These are phyloP conservation scores for Cremastinae sp. DNA, from an alignment of 2,888 invertebrate genomes.

Conservation along the genomic window DNA sequence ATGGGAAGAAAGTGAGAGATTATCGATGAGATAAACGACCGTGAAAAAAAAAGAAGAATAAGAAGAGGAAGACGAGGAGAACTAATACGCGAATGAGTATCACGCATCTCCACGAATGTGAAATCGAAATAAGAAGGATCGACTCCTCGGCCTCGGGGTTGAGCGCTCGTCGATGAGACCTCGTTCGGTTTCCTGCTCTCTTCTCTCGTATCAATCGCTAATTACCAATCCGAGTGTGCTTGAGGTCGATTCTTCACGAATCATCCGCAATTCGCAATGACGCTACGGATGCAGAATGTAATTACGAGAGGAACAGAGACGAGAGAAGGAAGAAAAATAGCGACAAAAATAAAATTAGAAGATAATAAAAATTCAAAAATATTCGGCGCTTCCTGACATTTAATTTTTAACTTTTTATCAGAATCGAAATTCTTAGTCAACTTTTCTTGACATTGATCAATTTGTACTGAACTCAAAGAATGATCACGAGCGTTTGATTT, in stretches of 20 bases:
- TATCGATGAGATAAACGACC: not conserved
- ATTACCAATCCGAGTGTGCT: conserved; percentile 49
- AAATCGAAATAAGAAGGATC: conserved; percentile 23
- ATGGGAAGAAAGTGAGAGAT: not conserved
- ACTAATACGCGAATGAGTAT: conserved; percentile 29
- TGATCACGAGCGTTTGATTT: conserved; percentile 20
- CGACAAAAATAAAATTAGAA: not conserved
- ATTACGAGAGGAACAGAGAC: not conserved
- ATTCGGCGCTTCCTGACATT: conserved; percentile 43
- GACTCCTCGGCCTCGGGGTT: conserved; percentile 39
- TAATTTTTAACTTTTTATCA: conserved; percentile 8
- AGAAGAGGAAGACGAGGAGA: not conserved
- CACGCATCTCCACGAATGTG: conserved; percentile 19
- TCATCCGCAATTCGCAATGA: conserved; percentile 36
- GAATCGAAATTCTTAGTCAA: too few species aligned
- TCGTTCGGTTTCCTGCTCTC: conserved; percentile 55
- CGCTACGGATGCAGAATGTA: conserved; percentile 24
- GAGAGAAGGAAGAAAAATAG: not conserved
- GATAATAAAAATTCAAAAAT: conserved; percentile 5
- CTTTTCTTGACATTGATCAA: too few species aligned
- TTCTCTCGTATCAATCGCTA: conserved; percentile 47
- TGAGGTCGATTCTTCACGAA: conserved; percentile 39
- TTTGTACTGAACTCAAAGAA: too few species aligned
- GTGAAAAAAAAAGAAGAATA: not conserved
- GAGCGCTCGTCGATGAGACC: conserved; percentile 33